Percentiles rank a stretch among this genome's conserved stretches.
Conservation (phyloP, 2,113 vertebrate species). For the Mesocricetus auratus region DNA sequence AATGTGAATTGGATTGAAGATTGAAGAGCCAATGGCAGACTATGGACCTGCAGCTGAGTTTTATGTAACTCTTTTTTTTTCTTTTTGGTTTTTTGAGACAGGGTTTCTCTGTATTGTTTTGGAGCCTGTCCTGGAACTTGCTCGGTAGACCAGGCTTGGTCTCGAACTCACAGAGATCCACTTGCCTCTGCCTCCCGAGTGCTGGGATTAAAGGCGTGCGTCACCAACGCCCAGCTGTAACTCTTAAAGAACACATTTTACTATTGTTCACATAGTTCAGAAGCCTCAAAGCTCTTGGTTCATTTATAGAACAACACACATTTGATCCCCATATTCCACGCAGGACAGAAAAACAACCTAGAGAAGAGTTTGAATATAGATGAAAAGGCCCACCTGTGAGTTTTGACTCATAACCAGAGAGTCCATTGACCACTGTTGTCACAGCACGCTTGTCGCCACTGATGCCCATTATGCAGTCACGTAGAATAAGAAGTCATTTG, state of each 20-base stretch:
- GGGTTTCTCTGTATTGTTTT: too few species aligned
- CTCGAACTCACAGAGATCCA: too few species aligned
- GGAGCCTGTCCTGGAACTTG: too few species aligned
- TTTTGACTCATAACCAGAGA: constrained; percentile 11
- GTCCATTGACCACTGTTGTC: neutral
- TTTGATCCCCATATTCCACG: neutral
- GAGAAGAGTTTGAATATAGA: neutral
- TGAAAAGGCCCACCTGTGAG: neutral
- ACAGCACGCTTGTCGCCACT: neutral
- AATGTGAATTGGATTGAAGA: neutral
- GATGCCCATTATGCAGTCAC: neutral
- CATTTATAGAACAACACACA: neutral
- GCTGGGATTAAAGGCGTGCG: too few species aligned
- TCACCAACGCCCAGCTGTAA: too few species aligned
- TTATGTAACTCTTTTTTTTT: too few species aligned
- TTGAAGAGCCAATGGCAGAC: neutral
- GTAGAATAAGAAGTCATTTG: neutral
- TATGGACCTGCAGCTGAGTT: neutral
- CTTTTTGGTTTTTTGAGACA: too few species aligned
- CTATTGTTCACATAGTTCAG: neutral
- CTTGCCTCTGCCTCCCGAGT: too few species aligned
- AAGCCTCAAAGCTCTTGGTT: neutral
- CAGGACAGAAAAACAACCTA: neutral
- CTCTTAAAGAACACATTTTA: constrained; percentile 6
- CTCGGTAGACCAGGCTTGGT: too few species aligned